Base-by-base conservation (phyloP, 2,888 invertebrate genomes). In the Mesodorylaimus sp. region DNA sequence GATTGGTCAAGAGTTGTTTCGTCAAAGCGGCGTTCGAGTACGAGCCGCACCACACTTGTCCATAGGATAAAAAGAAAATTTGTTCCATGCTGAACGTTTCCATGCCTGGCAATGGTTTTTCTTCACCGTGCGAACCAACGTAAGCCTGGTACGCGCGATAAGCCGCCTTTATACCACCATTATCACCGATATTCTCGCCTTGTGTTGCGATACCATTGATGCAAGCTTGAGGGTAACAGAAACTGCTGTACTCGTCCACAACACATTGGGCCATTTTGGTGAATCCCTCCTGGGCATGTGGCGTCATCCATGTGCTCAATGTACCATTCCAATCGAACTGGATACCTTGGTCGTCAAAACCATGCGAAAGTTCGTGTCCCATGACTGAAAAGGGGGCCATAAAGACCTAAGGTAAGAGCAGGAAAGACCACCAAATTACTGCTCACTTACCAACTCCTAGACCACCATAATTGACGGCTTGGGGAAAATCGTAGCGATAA, bases 141-240 rank as follows among this genome's bases (percentile, higher is more conserved):
- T 29, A 45, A 16, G 7, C 5, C 19, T 23, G 16, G 21, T 57
- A 57, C 56, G 65, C 67, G 56, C 57, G 52, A 52, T 63, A 67
- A 0, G 64, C 63, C 47, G 62, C 61, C 55, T 65, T 67, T 29
- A 68, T 51, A 2, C 70, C 70, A 28, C 66, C 63, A 56, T 69
- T 69, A 55, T 69, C 69, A 0, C 69, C 69, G 24, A 69, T 68
- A 54, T 69, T 68, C 55, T 68, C 69, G 5, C 66, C 65, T 32
- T 65, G 61, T 2, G 67, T 68, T 44, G 62, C 59, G 21, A 60
- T 56, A 1, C 69, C 69, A 52, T 66, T 62, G 25, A 68, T 36
- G 39, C 37, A 19, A 38, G 23, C 16, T 5, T 32, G 5, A 7
- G 47, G 45, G 3, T 16, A n/a, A 19, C n/a, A 28, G 50, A 54